These are phyloP conservation scores for Paragorgia papillata DNA, from an alignment of 92 coral and sea anemone genomes.

Conservation along the genomic window DNA sequence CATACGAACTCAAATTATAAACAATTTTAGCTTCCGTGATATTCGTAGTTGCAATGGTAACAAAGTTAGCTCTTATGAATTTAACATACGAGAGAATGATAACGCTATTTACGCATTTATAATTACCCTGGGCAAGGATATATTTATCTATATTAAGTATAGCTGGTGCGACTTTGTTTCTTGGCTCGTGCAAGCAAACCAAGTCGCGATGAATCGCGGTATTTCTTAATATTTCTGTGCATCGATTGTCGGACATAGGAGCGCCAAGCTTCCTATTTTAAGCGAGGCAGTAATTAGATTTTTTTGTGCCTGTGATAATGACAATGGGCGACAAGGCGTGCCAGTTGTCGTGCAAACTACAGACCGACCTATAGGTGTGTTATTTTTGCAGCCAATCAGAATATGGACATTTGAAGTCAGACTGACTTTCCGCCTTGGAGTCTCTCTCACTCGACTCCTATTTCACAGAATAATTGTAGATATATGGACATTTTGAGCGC, in stretches of 20 bases:
- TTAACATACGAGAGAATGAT: constrained; percentile 9
- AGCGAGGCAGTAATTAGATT: constrained; percentile 3
- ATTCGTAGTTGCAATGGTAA: constrained; percentile 23
- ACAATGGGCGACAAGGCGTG: constrained; percentile 30
- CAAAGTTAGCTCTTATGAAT: constrained; percentile 13
- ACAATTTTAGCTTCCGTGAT: not conserved
- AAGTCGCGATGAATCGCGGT: not conserved
- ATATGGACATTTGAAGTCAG: not conserved
- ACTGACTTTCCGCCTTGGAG: not conserved
- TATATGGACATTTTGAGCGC: no score
- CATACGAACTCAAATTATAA: not conserved
- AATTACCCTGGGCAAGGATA: constrained; percentile 9
- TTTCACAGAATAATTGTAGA: no score
- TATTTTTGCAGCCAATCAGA: not conserved
- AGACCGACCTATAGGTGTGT: not conserved
- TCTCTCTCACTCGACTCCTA: no score
- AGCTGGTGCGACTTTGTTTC: no score
- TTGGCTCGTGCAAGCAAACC: not conserved
- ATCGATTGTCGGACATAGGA: no score
- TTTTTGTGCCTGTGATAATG: constrained; percentile 6
- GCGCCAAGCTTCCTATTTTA: no score
- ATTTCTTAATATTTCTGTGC: no score
- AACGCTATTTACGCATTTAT: constrained; percentile 24
- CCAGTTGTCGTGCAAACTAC: constrained; percentile 1
- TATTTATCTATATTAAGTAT: no score